Evolutionary conservation across 2,113 vertebrate species (phyloP).

Genomic region (Bubo blakistoni): DNA sequence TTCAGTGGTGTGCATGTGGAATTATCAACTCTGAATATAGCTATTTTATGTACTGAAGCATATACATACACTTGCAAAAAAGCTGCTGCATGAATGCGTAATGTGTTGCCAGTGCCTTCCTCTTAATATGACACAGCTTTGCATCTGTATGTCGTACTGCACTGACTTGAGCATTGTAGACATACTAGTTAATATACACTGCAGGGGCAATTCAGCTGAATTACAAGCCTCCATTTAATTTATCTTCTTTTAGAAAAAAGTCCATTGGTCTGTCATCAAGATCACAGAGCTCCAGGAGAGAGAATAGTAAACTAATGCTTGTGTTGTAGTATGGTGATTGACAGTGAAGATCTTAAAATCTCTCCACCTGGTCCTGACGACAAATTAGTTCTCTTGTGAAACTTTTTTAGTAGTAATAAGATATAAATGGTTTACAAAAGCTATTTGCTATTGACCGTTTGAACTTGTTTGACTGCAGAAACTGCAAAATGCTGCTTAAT

Average conservation of each 20-base stretch:
- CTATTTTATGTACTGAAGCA: background rate
- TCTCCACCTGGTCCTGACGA: background rate
- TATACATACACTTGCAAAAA: rapidly evolving
- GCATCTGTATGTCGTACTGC: background rate
- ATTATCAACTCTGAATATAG: background rate
- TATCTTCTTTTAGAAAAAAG: background rate
- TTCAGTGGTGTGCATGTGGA: background rate
- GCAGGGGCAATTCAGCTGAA: background rate
- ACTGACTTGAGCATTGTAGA: background rate
- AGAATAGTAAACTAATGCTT: background rate
- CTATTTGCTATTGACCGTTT: background rate
- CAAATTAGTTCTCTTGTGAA: background rate
- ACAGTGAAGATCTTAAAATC: background rate
- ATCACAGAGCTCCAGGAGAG: background rate
- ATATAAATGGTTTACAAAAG: background rate
- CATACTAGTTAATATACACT: background rate
- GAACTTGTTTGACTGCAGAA: background rate
- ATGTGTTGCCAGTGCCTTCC: background rate
- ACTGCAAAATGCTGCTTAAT: background rate
- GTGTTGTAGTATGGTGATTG: background rate
- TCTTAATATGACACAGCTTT: background rate
- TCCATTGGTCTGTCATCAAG: background rate
- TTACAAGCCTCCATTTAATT: background rate
- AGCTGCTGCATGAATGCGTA: background rate
- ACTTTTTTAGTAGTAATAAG: background rate